Conservation (phyloP, 2,888 invertebrate species). For the Pantelozetes paolii region DNA sequence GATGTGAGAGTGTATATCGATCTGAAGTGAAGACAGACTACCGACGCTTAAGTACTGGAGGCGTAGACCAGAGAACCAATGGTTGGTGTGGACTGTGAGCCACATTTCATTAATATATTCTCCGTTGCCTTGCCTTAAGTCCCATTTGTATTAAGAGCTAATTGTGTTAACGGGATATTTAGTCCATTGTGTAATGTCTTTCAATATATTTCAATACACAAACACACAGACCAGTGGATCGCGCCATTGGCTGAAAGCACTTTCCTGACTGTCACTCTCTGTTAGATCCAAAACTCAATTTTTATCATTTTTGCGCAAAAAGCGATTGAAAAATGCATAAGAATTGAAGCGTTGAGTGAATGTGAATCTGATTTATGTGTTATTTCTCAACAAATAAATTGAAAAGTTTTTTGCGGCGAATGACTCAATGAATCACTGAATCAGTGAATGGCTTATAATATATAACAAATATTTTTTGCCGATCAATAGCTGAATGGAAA, state of each 20-base stretch:
- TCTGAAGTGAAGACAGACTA: constrained; percentile 27
- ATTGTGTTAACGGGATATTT: constrained; percentile 47
- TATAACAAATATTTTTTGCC: background rate
- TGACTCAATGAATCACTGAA: no score
- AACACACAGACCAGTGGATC: constrained; percentile 22
- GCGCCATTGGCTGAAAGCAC: constrained; percentile 13
- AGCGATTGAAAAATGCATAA: constrained; percentile 31
- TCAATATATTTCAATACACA: constrained; percentile 9
- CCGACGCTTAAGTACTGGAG: constrained; percentile 17
- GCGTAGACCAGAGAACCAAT: constrained; percentile 32
- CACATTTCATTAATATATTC: constrained; percentile 35
- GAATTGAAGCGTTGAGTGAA: constrained; percentile 25
- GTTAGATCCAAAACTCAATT: constrained; percentile 29
- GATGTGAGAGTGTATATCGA: constrained; percentile 6
- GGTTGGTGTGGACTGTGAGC: constrained; percentile 20
- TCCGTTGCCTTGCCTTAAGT: constrained; percentile 24
- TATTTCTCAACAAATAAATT: constrained; percentile 21
- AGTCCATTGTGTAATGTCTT: constrained; percentile 30
- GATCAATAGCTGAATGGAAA: background rate
- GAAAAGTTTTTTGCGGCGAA: constrained; percentile 31
- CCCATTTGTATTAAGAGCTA: constrained; percentile 43
- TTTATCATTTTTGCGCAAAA: constrained; percentile 31
- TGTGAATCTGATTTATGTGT: constrained; percentile 33
- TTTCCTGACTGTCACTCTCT: constrained; percentile 20
- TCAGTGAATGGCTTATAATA: background rate